Percentiles rank a stretch among this genome's conserved stretches.
These are phyloP conservation scores for western clawed frog (Xenopus tropicalis) DNA, from an alignment of 2,113 vertebrate genomes.

Conservation along the genomic window UCB_Xtro_10.0 CM004450.2:110935001-110935500, in stretches of 20 bases:
- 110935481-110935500: no score
- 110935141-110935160: no score
- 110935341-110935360: background rate
- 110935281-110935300: background rate
- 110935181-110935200: no score
- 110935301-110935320: background rate
- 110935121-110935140: no score
- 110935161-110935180: no score
- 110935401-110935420: no score
- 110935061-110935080: background rate
- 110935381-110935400: no score
- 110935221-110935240: background rate
- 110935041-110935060: slow-evolving; percentile 4
- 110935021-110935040: background rate
- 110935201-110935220: background rate
- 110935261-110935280: background rate
- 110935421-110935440: no score
- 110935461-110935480: no score
- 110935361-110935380: background rate
- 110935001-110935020: slow-evolving; percentile 30
- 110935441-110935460: no score
- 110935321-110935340: background rate
- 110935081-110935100: no score
- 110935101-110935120: no score
- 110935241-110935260: background rate